Percentiles rank a stretch among this genome's conserved stretches.
phyloP scores from a whole-genome alignment of 2,888 invertebrate genomes.

The Polydrusus tereticollis region DNA sequence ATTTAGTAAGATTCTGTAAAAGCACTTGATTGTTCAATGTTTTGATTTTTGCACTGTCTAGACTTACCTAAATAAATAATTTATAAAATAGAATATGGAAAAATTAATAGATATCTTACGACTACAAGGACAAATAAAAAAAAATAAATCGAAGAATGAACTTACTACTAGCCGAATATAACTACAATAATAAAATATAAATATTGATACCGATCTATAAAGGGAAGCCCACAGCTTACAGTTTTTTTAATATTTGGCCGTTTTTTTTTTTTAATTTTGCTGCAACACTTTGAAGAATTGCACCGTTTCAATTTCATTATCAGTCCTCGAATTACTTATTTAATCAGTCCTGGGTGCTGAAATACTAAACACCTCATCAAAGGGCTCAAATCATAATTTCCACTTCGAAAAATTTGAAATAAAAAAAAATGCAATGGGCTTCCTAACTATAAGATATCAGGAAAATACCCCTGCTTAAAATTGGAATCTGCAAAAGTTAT shows the following conservation, averaged over 20 bases:
- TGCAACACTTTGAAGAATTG: not conserved
- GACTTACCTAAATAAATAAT: not conserved
- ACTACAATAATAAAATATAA: slow-evolving; percentile 18
- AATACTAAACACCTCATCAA: not conserved
- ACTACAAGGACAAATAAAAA: not conserved
- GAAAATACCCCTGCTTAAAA: not conserved
- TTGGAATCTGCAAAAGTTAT: too few species aligned
- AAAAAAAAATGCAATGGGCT: not conserved
- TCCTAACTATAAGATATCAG: not conserved
- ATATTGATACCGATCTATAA: slow-evolving; percentile 19
- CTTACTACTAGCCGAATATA: slow-evolving; percentile 9
- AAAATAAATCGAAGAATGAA: not conserved
- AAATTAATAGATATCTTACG: not conserved
- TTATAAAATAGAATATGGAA: not conserved
- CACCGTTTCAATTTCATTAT: not conserved
- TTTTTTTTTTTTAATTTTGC: not conserved
- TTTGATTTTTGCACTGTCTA: not conserved
- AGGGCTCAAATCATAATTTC: too few species aligned
- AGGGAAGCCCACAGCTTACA: slow-evolving; percentile 19
- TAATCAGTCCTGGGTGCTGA: slow-evolving; percentile 6
- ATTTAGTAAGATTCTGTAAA: not conserved
- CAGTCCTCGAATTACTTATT: not conserved
- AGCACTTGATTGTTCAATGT: not conserved
- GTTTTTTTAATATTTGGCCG: too few species aligned
- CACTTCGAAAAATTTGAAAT: not conserved